These are phyloP conservation scores for Rhinolophus sinicus DNA, from an alignment of 2,113 vertebrate species.

Conservation along the genomic window DNA sequence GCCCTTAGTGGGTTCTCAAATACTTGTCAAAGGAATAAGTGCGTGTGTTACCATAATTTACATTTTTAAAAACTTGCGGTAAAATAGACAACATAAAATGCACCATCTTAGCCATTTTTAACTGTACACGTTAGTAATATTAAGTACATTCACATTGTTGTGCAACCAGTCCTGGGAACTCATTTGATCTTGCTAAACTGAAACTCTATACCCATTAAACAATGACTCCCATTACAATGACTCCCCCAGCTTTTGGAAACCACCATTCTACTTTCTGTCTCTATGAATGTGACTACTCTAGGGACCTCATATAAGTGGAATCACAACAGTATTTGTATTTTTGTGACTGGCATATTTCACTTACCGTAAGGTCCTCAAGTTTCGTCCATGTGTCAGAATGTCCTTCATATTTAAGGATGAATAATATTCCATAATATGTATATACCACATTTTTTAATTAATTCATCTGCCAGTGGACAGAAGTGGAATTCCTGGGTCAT, in stretches of 20 bases:
- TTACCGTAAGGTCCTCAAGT: neutral
- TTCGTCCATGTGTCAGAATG: neutral
- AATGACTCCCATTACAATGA: too few species aligned
- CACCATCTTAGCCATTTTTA: neutral
- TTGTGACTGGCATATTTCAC: neutral
- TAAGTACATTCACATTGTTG: neutral
- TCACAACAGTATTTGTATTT: neutral
- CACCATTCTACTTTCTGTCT: neutral
- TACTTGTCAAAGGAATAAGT: neutral
- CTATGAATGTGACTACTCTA: neutral
- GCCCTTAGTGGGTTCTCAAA: neutral
- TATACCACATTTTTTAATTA: neutral
- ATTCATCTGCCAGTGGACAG: neutral
- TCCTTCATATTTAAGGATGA: neutral
- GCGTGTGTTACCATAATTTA: neutral
- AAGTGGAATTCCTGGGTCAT: neutral
- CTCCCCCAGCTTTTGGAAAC: neutral
- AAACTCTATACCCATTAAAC: neutral
- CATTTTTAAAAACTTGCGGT: neutral
- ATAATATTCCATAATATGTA: neutral
- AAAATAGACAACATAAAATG: neutral
- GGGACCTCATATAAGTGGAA: neutral
- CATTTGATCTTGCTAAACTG: neutral
- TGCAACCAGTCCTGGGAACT: neutral
- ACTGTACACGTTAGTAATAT: neutral